These are phyloP conservation scores for Tursiops truncatus DNA, from an alignment of 2,113 vertebrate genomes.

Conservation along the genomic window DNA sequence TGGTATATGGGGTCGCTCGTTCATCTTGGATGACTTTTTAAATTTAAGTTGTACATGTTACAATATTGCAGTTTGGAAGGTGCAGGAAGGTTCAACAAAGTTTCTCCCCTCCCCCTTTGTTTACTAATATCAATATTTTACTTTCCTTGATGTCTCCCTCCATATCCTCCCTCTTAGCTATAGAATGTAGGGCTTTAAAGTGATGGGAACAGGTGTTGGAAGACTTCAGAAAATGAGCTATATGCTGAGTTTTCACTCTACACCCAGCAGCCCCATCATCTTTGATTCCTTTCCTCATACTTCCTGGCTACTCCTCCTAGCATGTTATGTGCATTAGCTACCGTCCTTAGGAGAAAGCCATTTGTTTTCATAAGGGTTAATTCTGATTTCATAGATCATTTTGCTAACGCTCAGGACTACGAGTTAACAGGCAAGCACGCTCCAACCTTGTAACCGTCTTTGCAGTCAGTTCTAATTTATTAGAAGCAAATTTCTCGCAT, in stretches of 20 bases:
- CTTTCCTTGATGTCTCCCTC: background rate
- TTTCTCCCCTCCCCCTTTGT: constrained; percentile 62
- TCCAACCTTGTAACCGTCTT: constrained; percentile 21
- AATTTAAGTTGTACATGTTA: background rate
- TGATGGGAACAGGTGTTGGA: background rate
- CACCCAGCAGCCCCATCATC: constrained; percentile 51
- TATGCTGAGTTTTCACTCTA: constrained; percentile 68
- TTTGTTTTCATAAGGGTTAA: constrained; percentile 73
- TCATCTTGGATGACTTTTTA: background rate
- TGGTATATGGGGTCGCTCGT: background rate
- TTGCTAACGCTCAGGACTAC: constrained; percentile 62
- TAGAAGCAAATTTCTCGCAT: constrained; percentile 70
- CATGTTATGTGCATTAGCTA: background rate
- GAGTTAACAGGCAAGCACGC: constrained; percentile 57
- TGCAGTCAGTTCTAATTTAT: constrained; percentile 56
- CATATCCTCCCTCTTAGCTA: background rate
- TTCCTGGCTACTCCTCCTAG: background rate
- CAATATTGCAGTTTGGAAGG: constrained; percentile 31
- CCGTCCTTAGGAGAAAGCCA: constrained; percentile 56
- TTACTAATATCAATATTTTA: constrained; percentile 50
- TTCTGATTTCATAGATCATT: constrained; percentile 61
- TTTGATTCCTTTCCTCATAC: background rate
- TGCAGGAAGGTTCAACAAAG: constrained; percentile 49
- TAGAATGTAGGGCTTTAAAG: background rate
- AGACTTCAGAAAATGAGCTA: constrained; percentile 64